Conservation (phyloP, 2,113 vertebrate species). For the Oreochromis spilurus region DNA sequence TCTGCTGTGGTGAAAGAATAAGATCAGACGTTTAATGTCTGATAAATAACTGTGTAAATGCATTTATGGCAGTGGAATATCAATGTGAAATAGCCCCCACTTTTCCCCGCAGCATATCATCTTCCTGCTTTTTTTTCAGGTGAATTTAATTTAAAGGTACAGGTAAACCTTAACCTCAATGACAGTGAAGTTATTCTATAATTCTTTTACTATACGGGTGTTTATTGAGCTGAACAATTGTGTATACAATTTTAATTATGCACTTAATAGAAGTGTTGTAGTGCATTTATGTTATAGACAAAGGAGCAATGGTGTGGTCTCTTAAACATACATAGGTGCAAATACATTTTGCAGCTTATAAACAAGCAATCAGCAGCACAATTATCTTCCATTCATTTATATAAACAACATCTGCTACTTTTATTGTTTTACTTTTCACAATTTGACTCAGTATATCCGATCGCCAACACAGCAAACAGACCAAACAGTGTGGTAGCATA, state of each 20-base stretch:
- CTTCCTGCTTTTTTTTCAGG: rapidly evolving
- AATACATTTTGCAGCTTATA: background rate
- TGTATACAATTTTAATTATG: background rate
- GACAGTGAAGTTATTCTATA: background rate
- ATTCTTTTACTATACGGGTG: background rate
- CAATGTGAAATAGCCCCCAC: background rate
- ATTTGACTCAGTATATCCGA: background rate
- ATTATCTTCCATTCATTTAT: background rate
- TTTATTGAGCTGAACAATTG: background rate
- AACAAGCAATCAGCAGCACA: background rate
- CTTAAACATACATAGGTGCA: background rate
- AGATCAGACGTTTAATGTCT: background rate
- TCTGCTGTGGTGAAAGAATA: background rate
- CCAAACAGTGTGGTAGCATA: rapidly evolving
- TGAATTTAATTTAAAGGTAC: background rate
- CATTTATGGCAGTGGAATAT: rapidly evolving
- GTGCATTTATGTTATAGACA: background rate
- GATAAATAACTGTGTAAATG: background rate
- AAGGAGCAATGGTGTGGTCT: background rate
- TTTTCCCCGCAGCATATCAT: background rate
- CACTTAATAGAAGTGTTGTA: background rate
- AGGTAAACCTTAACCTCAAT: background rate
- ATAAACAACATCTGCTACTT: background rate
- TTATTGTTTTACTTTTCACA: background rate
- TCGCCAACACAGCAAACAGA: background rate